Evolutionary conservation across 2,797 vertebrate genomes (phyloP).

Genomic region (Steatocranus sp.): DNA sequence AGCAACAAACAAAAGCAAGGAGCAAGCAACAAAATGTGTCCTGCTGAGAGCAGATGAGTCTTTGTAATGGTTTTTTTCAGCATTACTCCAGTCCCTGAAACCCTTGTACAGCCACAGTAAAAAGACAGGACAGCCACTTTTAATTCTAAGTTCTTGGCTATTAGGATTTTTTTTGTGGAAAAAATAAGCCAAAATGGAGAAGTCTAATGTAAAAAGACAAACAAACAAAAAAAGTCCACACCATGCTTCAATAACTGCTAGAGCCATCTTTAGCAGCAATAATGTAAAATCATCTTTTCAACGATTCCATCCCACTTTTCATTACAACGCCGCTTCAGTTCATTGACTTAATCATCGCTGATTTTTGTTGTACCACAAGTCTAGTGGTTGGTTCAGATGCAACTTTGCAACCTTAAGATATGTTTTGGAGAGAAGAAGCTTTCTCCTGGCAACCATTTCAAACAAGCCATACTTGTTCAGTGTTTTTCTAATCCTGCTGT

Average conservation of each 20-base stretch:
- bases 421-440: neutral
- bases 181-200: neutral
- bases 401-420: neutral
- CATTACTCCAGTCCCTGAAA: neutral
- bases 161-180: neutral
- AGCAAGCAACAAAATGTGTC: neutral
- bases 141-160: neutral
- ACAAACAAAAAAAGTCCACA: neutral
- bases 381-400: neutral
- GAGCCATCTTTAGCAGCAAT: neutral
- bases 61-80: neutral
- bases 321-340: accelerated
- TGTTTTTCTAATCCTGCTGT: neutral
- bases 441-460: neutral
- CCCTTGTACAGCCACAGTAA: neutral
- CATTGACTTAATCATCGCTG: neutral
- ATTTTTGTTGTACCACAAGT: neutral
- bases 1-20: neutral
- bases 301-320: neutral
- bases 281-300: neutral
- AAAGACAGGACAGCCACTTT: neutral
- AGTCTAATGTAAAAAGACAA: neutral
- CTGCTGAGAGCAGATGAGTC: neutral
- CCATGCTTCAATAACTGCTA: neutral
- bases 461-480: neutral